These are phyloP conservation scores for Tiliacea citrago DNA, from an alignment of 2,888 invertebrate species.

Conservation along the genomic window DNA sequence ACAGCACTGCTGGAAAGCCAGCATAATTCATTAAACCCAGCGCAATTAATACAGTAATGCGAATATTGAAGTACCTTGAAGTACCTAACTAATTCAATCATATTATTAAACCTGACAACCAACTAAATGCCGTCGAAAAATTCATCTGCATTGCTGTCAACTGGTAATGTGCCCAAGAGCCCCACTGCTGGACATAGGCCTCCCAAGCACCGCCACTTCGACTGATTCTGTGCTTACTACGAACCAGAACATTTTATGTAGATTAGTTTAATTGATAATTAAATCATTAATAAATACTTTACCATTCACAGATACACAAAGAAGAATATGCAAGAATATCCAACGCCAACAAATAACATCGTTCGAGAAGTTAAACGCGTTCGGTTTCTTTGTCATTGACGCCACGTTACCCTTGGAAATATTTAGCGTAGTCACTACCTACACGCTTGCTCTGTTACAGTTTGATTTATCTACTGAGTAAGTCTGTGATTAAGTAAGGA, in stretches of 20 bases:
- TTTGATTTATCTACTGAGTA: conserved; percentile 23
- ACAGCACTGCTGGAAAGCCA: background rate
- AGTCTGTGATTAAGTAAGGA: no score
- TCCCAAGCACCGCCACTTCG: no score
- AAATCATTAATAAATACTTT: background rate
- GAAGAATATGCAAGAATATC: conserved; percentile 42
- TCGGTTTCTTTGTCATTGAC: conserved; percentile 27
- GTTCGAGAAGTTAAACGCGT: conserved; percentile 28
- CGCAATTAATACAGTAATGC: background rate
- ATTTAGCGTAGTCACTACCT: conserved; percentile 6
- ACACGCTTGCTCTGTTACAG: conserved; percentile 29
- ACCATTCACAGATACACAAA: conserved; percentile 29
- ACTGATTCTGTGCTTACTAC: no score
- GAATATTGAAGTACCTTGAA: background rate
- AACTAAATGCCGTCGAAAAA: background rate
- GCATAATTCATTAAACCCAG: background rate
- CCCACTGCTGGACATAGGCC: no score
- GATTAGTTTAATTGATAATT: background rate
- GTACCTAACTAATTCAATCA: background rate
- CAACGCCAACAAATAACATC: conserved; percentile 31
- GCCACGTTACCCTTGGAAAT: conserved; percentile 34
- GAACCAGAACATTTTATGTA: no score
- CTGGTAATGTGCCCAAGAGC: background rate
- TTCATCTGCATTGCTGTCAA: background rate
- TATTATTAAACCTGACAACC: background rate